Evolutionary conservation across 2,113 vertebrate genomes (phyloP), one percentile per base, ranked within the genome.

Genomic region (Cololabis saira): DNA sequence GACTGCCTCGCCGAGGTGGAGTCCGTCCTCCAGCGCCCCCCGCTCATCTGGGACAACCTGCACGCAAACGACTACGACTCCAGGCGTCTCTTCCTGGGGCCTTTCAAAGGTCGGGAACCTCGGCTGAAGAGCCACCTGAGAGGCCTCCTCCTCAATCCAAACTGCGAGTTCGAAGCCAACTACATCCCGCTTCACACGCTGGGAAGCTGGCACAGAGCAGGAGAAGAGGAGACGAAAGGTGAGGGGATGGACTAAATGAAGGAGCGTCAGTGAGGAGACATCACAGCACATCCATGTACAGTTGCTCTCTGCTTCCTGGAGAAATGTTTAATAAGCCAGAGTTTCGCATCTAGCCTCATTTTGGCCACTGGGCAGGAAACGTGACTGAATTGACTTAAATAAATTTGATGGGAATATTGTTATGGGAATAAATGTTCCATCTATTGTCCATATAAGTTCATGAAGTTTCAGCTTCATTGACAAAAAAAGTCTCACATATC

Each of bases 141-240:
- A 0, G 95, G 95, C 2, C 84, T 96, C 64, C 91, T 96, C 22
- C 94, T 95, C 69, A 96, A 96, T 82, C 95, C 95, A 18, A 96
- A 95, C 87, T 96, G 95, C 1, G 95, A 96, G 80, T 95, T 96
- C 71, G 95, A 96, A 88, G 95, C 95, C 86, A 95, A 95, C 77
- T 96, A 93, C 80, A 89, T 96, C 76, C 94, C 95, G 15, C 81
- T 96, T 14, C 95, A 96, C 58, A 95, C 95, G 0, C 76, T 96
- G 74, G 95, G 92, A 56, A 89, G 72, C 63, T 96, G 95, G 95
- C 77, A 92, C 78, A 77, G 9, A 71, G 80, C 84, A 0, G 92
- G 90, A 17, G 73, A 87, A n/a, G n/a, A 88, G 15, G 80, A 86
- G 19, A 65, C 18, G 37, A 85, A 88, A 83, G 93, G 92, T 92